phyloP scores from a whole-genome alignment of 1,140 invertebrate species.

The Caenorhabditis brenneri region DNA sequence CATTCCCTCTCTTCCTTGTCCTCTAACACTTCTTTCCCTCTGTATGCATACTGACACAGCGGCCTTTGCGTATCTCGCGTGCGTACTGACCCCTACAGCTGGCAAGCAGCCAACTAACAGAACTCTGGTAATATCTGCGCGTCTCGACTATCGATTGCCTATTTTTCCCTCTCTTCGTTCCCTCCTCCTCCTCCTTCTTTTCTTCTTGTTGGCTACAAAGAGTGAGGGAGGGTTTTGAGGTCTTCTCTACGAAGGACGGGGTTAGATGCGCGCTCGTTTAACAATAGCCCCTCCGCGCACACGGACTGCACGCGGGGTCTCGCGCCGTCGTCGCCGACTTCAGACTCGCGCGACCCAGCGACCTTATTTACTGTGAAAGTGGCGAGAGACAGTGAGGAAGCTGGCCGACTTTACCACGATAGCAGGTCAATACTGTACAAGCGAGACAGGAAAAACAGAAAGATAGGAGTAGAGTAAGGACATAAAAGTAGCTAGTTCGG shows the following conservation, averaged over 20 bases:
- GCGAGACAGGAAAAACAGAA: background rate
- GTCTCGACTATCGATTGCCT: constrained; percentile 36
- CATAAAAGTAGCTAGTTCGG: background rate
- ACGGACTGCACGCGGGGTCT: constrained; percentile 25
- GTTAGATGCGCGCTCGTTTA: constrained; percentile 36
- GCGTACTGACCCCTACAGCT: constrained; percentile 32
- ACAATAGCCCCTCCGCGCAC: constrained; percentile 32
- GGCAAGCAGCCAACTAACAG: constrained; percentile 39
- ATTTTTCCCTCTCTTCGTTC: background rate
- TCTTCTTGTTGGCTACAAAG: background rate
- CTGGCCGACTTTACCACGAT: constrained; percentile 20
- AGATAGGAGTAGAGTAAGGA: background rate
- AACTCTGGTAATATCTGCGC: constrained; percentile 42
- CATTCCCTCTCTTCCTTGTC: background rate
- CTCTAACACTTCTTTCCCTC: background rate
- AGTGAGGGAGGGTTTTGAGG: constrained; percentile 2
- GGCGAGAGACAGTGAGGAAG: constrained; percentile 9
- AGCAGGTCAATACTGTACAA: constrained; percentile 33
- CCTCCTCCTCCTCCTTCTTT: background rate
- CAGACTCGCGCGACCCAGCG: constrained; percentile 22
- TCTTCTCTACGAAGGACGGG: background rate
- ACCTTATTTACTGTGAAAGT: constrained; percentile 40
- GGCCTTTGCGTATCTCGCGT: constrained; percentile 28
- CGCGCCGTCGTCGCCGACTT: background rate
- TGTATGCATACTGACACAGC: constrained; percentile 41